Base-by-base conservation (phyloP, 2,888 invertebrate species). In the Leucophenga montana region DNA sequence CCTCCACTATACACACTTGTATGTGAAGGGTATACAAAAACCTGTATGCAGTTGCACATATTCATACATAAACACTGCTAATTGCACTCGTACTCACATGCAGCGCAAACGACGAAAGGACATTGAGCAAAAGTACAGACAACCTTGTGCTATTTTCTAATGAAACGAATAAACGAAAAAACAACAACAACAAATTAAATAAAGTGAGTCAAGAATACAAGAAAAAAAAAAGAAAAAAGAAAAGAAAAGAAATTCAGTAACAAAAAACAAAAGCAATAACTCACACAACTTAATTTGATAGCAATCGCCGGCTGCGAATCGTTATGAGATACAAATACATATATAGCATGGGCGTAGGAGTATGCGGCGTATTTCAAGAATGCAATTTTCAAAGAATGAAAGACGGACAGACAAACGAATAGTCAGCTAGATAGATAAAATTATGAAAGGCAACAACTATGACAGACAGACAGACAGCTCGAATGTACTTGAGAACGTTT, bases 111-210 rank as follows among this genome's bases (percentile, higher is more conserved):
- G 27, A 6, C 14, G 56, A 57, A 57, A 57, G 57, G 57, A 57
- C 57, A 57, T 57, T 57, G 57, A 57, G 57, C 57, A 27, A 57
- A n/a, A 31, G 16, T 18, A 27, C 11, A 27, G 14, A 20, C 18
- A 64, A 64, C 62, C 62, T 64, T 64, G 62, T 64, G 62, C 62
- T 46, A 64, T 64, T 64, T 64, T 64, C 62, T 48, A 64, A 54
- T 27, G 27, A 22, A 57, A 31, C 18, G 22, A 57, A 57, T 57
- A 57, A 31, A 20, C 56, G 27, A 22, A 33, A n/a, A 59, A 59
- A 31, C 8, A 57, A 31, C 18, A 4, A 57, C 3, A 48, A 48
- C 3, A 50, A 50, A 50, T 8, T 16, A 50, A 50, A 50, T 50
- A 50, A 50, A 50, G 50, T 18, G 50, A 50, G 18, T 16, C 39